Conservation (phyloP, 2,113 vertebrate species). For the Channa maculata region DNA sequence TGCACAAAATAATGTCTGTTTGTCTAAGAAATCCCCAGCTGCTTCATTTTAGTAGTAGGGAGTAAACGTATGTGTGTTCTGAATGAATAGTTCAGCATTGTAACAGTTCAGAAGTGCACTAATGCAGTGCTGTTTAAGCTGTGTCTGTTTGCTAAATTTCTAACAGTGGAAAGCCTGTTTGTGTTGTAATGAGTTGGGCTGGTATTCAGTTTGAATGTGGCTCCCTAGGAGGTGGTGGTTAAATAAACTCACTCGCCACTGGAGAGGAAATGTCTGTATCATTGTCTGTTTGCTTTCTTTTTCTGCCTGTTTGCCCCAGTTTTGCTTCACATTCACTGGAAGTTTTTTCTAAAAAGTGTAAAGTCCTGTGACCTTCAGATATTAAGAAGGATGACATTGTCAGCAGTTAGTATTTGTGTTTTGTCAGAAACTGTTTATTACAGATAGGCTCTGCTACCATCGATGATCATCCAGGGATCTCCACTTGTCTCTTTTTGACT, state of each 20-base stretch:
- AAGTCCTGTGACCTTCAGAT: conserved; percentile 17
- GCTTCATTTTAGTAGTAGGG: background rate
- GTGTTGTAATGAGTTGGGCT: background rate
- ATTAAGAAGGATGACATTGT: conserved; percentile 31
- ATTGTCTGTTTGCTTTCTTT: conserved; percentile 68
- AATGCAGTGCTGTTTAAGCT: background rate
- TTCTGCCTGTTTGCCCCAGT: conserved; percentile 19
- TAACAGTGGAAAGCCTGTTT: conserved; percentile 7
- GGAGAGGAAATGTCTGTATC: conserved; percentile 61
- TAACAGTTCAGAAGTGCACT: conserved; percentile 4
- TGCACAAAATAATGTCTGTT: conserved; percentile 28
- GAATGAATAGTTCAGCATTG: background rate
- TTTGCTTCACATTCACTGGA: conserved; percentile 36
- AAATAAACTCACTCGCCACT: conserved; percentile 26
- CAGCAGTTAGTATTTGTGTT: conserved; percentile 3
- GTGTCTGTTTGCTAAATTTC: background rate
- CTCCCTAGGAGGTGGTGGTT: conserved; percentile 31
- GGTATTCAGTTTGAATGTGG: conserved; percentile 32
- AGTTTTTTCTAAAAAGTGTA: conserved; percentile 13
- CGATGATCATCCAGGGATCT: conserved; percentile 16
- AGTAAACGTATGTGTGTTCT: conserved; percentile 14
- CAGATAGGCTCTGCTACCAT: background rate
- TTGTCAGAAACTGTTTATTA: conserved; percentile 11
- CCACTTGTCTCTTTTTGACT: conserved; percentile 37
- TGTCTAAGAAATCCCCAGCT: conserved; percentile 45